phyloP scores from a whole-genome alignment of 2,888 invertebrate genomes.

The Cordilura impudica region DNA sequence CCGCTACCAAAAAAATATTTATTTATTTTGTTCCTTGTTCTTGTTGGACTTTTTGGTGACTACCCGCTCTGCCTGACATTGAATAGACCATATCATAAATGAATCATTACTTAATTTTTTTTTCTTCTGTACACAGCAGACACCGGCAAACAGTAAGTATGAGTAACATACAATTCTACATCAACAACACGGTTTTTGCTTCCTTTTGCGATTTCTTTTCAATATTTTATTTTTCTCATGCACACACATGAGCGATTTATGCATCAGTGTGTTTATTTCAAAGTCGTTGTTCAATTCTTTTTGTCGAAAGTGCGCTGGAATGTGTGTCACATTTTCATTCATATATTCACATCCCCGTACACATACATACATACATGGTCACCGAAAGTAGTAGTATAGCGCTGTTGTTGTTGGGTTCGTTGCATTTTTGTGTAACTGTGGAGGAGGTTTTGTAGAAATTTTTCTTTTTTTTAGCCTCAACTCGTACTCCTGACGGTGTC shows the following conservation, averaged over 20 bases:
- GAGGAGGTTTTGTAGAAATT: conserved; percentile 49
- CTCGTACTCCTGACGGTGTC: conserved; percentile 5
- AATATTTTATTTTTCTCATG: conserved; percentile 20
- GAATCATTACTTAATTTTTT: neutral
- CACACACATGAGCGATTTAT: neutral
- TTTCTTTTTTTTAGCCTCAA: conserved; percentile 31
- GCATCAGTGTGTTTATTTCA: neutral
- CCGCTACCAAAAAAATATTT: neutral
- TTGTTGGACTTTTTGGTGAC: neutral
- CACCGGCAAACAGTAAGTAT: neutral
- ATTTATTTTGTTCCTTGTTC: neutral
- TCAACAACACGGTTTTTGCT: neutral
- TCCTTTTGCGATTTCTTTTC: conserved; percentile 28
- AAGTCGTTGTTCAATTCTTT: conserved; percentile 6
- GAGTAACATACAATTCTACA: conserved; percentile 2
- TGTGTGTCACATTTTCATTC: conserved; percentile 50
- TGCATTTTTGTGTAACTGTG: neutral
- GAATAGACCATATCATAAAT: neutral
- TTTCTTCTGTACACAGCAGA: neutral
- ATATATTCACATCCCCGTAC: neutral
- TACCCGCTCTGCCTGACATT: neutral
- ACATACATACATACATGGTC: conserved; percentile 2
- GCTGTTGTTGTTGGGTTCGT: too few species aligned
- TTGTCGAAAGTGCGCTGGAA: conserved; percentile 20
- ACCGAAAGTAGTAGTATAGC: too few species aligned